A percentile compares a stretch with the other conserved stretches of the same genome.
Evolutionary conservation across 1,140 invertebrate species (phyloP).

Genomic region (Bradynema listronoti): DNA sequence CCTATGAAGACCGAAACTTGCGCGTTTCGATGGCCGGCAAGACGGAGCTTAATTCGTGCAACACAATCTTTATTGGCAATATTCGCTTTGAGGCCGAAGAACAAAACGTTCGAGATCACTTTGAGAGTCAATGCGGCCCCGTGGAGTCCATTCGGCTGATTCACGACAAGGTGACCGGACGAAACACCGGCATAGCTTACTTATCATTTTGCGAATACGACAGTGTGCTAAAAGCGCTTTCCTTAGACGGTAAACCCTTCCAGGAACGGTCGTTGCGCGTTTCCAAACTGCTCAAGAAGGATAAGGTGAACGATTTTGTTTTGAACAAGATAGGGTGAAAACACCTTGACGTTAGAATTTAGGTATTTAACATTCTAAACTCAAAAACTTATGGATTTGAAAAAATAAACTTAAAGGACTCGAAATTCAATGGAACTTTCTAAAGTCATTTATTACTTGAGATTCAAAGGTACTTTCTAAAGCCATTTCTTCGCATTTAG

Average conservation of each 20-base stretch:
- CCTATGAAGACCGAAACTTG: too few species aligned
- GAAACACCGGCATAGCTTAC: slow-evolving; percentile 14
- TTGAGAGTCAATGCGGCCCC: not conserved
- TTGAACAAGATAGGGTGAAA: too few species aligned
- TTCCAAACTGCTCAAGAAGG: slow-evolving; percentile 16
- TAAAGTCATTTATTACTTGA: too few species aligned
- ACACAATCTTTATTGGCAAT: slow-evolving; percentile 15
- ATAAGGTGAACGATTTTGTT: too few species aligned
- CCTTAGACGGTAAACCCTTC: slow-evolving; percentile 8
- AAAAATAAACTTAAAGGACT: too few species aligned
- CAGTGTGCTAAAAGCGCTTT: slow-evolving; percentile 3
- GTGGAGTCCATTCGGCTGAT: slow-evolving; percentile 9
- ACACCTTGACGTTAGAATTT: too few species aligned
- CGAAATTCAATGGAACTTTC: too few species aligned
- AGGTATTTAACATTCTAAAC: too few species aligned
- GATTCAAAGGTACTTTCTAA: too few species aligned
- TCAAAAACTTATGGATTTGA: too few species aligned
- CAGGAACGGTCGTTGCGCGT: slow-evolving; percentile 1
- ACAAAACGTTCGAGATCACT: slow-evolving; percentile 4
- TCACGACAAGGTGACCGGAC: slow-evolving; percentile 15
- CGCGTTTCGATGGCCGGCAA: slow-evolving; percentile 9
- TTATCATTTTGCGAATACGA: slow-evolving; percentile 2
- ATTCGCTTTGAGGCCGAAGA: slow-evolving; percentile 11
- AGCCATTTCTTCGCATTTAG: too few species aligned
- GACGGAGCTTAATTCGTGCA: slow-evolving; percentile 4